Evolutionary conservation across 1,140 invertebrate genomes (phyloP).

Genomic region (Helicoverpa zea): DNA sequence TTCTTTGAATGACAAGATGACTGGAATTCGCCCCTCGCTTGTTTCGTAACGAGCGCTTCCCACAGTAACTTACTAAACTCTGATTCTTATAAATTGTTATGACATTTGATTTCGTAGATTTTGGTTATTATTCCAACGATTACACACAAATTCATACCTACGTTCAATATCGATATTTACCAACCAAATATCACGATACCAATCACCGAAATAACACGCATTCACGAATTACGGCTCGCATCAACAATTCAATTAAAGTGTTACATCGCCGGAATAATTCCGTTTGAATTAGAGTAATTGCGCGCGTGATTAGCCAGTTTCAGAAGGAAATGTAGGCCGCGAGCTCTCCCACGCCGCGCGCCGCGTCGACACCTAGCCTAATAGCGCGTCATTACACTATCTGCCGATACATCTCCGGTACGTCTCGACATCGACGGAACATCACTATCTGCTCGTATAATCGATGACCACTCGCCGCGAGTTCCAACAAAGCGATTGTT

Average conservation of each 20-base stretch:
- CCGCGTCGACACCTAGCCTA: constrained; percentile 80
- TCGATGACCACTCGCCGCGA: constrained; percentile 65
- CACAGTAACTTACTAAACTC: constrained; percentile 24
- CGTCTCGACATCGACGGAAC: constrained; percentile 58
- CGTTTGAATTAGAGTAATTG: constrained; percentile 81
- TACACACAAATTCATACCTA: constrained; percentile 35
- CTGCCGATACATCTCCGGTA: constrained; percentile 72
- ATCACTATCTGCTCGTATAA: constrained; percentile 67
- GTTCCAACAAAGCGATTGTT: constrained; percentile 71
- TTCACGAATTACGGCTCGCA: constrained; percentile 65
- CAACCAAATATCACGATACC: constrained; percentile 53
- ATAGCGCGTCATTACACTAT: constrained; percentile 80
- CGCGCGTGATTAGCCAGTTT: constrained; percentile 75
- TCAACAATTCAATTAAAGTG: constrained; percentile 80
- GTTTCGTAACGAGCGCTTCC: constrained; percentile 43
- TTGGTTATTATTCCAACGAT: constrained; percentile 37
- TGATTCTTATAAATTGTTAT: constrained; percentile 49
- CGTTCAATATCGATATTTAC: constrained; percentile 52
- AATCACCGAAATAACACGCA: constrained; percentile 61
- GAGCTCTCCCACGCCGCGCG: constrained; percentile 76
- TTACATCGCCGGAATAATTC: constrained; percentile 75
- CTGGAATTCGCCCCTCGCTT: constrained; percentile 48
- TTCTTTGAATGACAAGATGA: constrained; percentile 57
- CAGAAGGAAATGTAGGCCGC: constrained; percentile 70
- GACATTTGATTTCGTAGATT: constrained; percentile 46